Percentiles rank a stretch among this genome's conserved stretches.
These are phyloP conservation scores for Globia sparganii DNA, from an alignment of 2,888 invertebrate genomes.

Conservation along the genomic window DNA sequence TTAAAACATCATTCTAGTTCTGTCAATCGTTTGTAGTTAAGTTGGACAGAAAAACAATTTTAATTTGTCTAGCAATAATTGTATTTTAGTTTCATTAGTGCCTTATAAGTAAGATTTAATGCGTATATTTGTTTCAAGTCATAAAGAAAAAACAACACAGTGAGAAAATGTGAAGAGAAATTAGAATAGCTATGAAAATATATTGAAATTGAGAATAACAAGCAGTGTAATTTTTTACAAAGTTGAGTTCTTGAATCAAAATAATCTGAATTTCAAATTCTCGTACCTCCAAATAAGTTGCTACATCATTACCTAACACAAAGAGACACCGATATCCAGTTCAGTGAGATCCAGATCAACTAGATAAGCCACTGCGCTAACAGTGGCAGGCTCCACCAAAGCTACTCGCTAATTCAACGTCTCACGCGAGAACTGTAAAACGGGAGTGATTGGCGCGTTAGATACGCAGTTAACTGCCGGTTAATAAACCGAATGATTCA, in stretches of 20 bases:
- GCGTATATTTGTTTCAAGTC: neutral
- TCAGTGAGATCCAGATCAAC: slow-evolving; percentile 1
- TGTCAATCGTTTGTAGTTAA: neutral
- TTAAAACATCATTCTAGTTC: neutral
- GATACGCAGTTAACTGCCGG: slow-evolving; percentile 69
- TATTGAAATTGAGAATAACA: neutral
- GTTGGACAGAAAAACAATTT: neutral
- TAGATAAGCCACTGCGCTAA: slow-evolving; percentile 33
- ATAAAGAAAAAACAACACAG: neutral
- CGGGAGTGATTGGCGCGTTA: slow-evolving; percentile 67
- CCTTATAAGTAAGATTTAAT: neutral
- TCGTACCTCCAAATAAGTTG: neutral
- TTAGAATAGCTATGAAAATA: neutral
- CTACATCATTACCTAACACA: slow-evolving; percentile 1
- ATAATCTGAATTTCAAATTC: neutral
- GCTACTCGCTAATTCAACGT: slow-evolving; percentile 66
- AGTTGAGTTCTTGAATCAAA: neutral
- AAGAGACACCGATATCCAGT: slow-evolving; percentile 26
- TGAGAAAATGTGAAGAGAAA: neutral
- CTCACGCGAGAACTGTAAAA: slow-evolving; percentile 71
- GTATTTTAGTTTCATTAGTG: neutral
- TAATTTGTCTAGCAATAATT: neutral
- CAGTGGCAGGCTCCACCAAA: slow-evolving; percentile 49
- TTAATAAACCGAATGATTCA: slow-evolving; percentile 77
- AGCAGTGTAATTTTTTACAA: neutral